phyloP scores from a whole-genome alignment of 2,113 vertebrate species.

The Cyanoderma ruficeps region DNA sequence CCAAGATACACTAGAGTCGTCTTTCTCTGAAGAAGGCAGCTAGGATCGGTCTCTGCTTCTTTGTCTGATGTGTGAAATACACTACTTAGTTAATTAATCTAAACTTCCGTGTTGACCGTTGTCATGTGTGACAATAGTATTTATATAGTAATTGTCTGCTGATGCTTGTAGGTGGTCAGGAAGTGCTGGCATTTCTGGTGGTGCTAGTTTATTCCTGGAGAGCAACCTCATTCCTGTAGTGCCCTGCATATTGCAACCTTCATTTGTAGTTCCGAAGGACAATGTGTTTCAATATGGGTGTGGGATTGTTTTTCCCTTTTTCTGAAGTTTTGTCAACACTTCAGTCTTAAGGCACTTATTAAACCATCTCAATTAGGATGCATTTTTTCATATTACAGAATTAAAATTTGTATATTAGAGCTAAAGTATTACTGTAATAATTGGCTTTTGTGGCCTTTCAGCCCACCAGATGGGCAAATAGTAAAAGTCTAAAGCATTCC shows the following conservation, averaged over 20 bases:
- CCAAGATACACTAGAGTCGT: background rate
- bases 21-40: background rate
- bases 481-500: background rate
- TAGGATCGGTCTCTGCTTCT: background rate
- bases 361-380: background rate
- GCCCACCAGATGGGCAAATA: background rate
- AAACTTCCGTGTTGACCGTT: background rate
- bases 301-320: background rate
- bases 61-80: background rate
- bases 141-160: background rate
- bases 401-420: background rate
- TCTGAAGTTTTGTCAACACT: conserved; percentile 6
- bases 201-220: background rate
- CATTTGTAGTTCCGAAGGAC: background rate
- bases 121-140: background rate
- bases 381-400: background rate
- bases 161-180: background rate
- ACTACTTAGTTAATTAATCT: background rate
- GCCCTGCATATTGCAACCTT: background rate
- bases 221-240: background rate
- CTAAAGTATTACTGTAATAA: background rate
- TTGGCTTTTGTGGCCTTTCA: background rate
- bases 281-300: background rate
- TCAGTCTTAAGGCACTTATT: conserved; percentile 34
- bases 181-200: background rate